Evolutionary conservation across 2,113 vertebrate genomes (phyloP).

Genomic region (Strigops habroptila): DNA sequence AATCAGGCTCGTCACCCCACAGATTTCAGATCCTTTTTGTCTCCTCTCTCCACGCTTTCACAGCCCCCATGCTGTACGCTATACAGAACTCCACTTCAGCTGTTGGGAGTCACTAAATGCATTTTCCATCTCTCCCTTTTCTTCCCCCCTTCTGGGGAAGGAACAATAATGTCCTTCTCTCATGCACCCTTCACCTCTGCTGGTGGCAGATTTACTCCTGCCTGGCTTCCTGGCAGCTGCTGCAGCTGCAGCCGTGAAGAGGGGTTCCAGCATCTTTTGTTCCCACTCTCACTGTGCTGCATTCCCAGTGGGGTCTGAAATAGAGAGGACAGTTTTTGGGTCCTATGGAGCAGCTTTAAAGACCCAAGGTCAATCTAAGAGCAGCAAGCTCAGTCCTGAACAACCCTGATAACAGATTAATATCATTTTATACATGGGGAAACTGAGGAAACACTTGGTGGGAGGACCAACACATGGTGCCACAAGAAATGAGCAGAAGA

Average conservation of each 20-base stretch:
- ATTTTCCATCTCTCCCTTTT: neutral
- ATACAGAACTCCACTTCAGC: neutral
- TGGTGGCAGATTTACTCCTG: slow-evolving; percentile 43
- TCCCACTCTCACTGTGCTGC: neutral
- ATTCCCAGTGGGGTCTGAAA: neutral
- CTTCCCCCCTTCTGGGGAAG: neutral
- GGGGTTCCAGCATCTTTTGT: accelerated
- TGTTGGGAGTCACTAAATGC: neutral
- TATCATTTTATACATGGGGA: neutral
- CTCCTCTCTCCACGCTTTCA: neutral
- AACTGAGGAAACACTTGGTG: neutral
- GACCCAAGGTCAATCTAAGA: neutral
- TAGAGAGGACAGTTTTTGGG: neutral
- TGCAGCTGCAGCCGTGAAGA: neutral
- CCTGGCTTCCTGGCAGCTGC: slow-evolving; percentile 44
- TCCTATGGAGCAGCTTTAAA: neutral
- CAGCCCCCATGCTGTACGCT: accelerated
- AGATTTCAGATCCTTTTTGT: neutral
- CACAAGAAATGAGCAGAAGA: neutral
- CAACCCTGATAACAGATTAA: neutral
- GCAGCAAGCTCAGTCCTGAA: neutral
- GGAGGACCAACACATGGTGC: neutral
- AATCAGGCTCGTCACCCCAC: neutral
- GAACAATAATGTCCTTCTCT: neutral
- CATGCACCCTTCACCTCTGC: neutral